Conservation (phyloP, 2,888 invertebrate species). For the Operophtera brumata region DNA sequence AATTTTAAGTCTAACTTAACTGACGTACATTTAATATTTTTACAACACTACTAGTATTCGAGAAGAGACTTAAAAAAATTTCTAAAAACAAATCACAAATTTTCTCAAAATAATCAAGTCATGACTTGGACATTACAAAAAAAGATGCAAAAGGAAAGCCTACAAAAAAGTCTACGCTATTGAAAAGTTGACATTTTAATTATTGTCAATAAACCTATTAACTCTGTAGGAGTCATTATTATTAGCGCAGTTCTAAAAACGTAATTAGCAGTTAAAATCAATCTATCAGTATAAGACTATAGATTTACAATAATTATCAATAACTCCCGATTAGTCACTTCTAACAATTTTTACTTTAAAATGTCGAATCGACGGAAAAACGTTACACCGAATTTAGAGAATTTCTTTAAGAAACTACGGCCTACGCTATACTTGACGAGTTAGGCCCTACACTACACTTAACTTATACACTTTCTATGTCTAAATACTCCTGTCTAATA, state of each 20-base stretch:
- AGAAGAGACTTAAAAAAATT: constrained; percentile 31
- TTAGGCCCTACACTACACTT: constrained; percentile 58
- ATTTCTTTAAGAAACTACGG: constrained; percentile 39
- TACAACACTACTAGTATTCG: constrained; percentile 35
- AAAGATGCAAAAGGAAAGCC: constrained; percentile 12
- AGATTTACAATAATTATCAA: constrained; percentile 17
- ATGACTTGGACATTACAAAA: constrained; percentile 27
- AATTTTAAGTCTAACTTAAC: constrained; percentile 31
- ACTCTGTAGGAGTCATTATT: constrained; percentile 9
- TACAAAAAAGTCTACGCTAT: constrained; percentile 14
- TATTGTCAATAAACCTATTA: constrained; percentile 26
- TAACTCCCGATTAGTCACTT: constrained; percentile 25
- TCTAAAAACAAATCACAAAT: constrained; percentile 28
- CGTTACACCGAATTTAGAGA: constrained; percentile 35
- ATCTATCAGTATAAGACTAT: constrained; percentile 9
- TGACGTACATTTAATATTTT: constrained; percentile 34
- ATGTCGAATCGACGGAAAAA: constrained; percentile 30
- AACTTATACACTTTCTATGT: constrained; percentile 36
- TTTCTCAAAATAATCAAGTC: constrained; percentile 24
- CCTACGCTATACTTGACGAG: constrained; percentile 27
- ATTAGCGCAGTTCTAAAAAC: constrained; percentile 11
- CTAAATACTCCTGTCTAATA: constrained; percentile 50
- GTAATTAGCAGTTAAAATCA: constrained; percentile 20
- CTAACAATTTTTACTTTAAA: constrained; percentile 16
- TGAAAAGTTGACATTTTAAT: constrained; percentile 21